phyloP scores from a whole-genome alignment of 2,888 invertebrate genomes.

The Phorcus lineatus region DNA sequence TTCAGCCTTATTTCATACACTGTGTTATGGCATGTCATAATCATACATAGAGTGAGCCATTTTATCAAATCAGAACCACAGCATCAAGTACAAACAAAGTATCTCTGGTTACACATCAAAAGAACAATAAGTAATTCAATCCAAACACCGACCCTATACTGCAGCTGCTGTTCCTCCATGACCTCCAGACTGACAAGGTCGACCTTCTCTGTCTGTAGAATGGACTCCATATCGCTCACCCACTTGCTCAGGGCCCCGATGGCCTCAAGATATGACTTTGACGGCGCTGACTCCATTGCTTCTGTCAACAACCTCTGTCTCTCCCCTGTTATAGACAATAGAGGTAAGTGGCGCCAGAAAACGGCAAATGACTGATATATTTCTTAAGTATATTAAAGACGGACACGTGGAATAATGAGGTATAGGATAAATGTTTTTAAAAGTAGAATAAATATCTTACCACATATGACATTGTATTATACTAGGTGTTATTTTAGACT shows the following conservation, averaged over 20 bases:
- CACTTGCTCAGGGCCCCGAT: constrained; percentile 73
- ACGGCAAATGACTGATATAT: neutral
- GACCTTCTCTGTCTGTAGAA: constrained; percentile 71
- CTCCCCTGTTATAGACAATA: constrained; percentile 69
- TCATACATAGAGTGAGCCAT: too few species aligned
- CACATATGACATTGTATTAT: too few species aligned
- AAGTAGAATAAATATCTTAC: too few species aligned
- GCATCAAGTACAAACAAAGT: too few species aligned
- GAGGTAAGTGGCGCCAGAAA: constrained; percentile 12
- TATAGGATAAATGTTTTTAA: too few species aligned
- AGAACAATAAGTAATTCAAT: neutral
- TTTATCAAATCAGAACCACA: too few species aligned
- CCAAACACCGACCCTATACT: constrained; percentile 66
- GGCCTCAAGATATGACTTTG: constrained; percentile 74
- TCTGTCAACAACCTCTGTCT: constrained; percentile 78
- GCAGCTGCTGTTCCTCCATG: constrained; percentile 73
- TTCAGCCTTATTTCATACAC: too few species aligned
- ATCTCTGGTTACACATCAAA: too few species aligned
- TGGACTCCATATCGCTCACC: constrained; percentile 73
- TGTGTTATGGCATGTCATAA: too few species aligned
- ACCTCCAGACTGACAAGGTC: constrained; percentile 60
- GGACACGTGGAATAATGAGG: too few species aligned
- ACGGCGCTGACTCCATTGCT: constrained; percentile 73
- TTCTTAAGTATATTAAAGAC: too few species aligned
- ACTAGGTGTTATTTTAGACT: too few species aligned